Conservation (phyloP, 2,113 vertebrate genomes). For the Cephalopterus ornatus region DNA sequence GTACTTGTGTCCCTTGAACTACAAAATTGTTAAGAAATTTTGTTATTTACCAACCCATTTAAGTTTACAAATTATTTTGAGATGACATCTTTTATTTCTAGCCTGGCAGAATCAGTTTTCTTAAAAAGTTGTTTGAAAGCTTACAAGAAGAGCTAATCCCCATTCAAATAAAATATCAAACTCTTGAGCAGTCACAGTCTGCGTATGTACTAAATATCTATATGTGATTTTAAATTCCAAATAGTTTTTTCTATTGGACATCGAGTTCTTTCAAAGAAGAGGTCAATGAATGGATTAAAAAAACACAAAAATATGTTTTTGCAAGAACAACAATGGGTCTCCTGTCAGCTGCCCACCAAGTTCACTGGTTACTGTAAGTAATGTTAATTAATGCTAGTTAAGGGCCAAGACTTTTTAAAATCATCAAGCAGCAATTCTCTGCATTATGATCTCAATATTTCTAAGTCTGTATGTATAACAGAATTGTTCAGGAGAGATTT, state of each 20-base stretch:
- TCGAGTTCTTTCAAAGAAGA: background rate
- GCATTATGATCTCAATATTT: background rate
- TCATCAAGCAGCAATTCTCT: background rate
- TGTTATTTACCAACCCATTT: background rate
- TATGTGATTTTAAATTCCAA: background rate
- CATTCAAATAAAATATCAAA: background rate
- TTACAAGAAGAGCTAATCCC: background rate
- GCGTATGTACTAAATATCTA: background rate
- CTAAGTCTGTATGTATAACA: constrained; percentile 9
- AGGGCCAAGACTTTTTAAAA: constrained; percentile 10
- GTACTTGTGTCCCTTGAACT: background rate
- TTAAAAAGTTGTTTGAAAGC: background rate
- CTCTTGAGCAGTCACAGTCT: background rate
- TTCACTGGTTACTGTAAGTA: constrained; percentile 24
- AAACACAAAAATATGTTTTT: background rate
- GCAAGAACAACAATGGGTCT: background rate
- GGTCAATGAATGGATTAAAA: background rate
- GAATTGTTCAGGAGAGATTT: background rate
- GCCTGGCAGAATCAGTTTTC: background rate
- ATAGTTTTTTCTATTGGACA: background rate
- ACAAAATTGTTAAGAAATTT: background rate
- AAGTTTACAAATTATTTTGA: background rate
- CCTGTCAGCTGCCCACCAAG: background rate
- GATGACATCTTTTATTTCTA: background rate
- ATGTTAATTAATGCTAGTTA: background rate